Evolutionary conservation across 2,888 invertebrate genomes (phyloP), one percentile per base, ranked within the genome.

Genomic region (Pantelozetes paolii): DNA sequence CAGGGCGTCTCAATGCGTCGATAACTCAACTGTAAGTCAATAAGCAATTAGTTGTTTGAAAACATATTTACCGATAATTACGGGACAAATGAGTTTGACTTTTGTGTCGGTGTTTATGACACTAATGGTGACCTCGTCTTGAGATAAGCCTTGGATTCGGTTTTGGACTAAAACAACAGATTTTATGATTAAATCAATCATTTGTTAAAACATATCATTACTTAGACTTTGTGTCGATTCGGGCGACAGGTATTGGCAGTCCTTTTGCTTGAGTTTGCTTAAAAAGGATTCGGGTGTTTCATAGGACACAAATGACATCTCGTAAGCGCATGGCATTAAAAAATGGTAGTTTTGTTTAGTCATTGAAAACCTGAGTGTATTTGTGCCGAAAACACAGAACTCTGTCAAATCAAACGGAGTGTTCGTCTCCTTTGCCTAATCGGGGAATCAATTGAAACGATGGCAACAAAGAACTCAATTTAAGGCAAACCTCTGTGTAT

Each of bases 1-100:
- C 42, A 42, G 11, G 69, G 45, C 2, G 69, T 69, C 26, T 69
- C 69, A 2, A 69, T 42, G 1, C 69, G 40, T 1, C 45, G 45
- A 45, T 26, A 69, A 28, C 69, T 69, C n/a, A 69, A 18, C 69
- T 67, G 23, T 40, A 23, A 23, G 20, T 20, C 15, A n/a, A 67
- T 36, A 30, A 28, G 28, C 9, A 32, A n/a, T 18, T 18, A 26
- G 15, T 28, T 8, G 18, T 26, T 11, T 26, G 15, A 30, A 11
- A 15, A 30, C 6, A 6, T 2, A 57, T 28, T 28, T 28, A 30
- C 3, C 18, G 32, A 62, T 62, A 67, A 32, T 45, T 69, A 69
- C 69, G 11, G 69, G 69, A 69, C 69, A 69, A 69, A 69, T 45
- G 28, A 69, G 69, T 45, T 26, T 42, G 15, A 45, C 15, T 69